A percentile compares a stretch with the other conserved stretches of the same genome.
Evolutionary conservation across 2,888 invertebrate species (phyloP).

Genomic region (Mactromeris polynyma): DNA sequence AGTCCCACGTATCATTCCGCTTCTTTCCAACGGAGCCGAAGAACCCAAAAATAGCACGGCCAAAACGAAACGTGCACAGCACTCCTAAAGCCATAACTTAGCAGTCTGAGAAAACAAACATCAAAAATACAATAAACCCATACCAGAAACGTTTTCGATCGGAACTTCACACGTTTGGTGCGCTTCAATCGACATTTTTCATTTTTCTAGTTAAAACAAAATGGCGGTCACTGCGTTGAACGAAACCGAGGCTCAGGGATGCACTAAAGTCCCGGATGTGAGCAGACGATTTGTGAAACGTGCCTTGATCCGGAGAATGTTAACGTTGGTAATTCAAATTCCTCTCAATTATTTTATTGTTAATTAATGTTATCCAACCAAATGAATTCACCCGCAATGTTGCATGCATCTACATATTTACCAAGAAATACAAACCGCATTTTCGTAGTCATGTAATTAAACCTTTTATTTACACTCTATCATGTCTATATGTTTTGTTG

Average conservation of each 20-base stretch:
- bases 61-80: background rate
- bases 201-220: constrained; percentile 63
- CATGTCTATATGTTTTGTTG: too few relatives aligned
- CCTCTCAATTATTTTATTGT: too few relatives aligned
- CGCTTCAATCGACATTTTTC: constrained; percentile 83
- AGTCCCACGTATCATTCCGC: constrained; percentile 68
- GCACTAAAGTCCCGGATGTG: constrained; percentile 68
- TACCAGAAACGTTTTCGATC: constrained; percentile 82
- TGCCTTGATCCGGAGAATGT: background rate
- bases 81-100: background rate
- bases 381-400: too few relatives aligned
- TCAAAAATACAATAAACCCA: background rate
- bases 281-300: constrained; percentile 26
- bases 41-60: constrained; percentile 59
- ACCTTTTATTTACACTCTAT: too few relatives aligned
- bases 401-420: too few relatives aligned
- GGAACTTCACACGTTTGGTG: constrained; percentile 79
- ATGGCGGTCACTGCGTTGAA: constrained; percentile 67
- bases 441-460: too few relatives aligned
- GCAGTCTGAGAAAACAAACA: background rate
- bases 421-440: too few relatives aligned
- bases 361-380: too few relatives aligned
- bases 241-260: constrained; percentile 74
- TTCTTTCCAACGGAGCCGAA: constrained; percentile 49
- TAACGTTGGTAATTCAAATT: background rate